Evolutionary conservation across 2,113 vertebrate species (phyloP), one percentile per base, ranked within the genome.

Genomic region (Gnathonemus longibarbis): DNA sequence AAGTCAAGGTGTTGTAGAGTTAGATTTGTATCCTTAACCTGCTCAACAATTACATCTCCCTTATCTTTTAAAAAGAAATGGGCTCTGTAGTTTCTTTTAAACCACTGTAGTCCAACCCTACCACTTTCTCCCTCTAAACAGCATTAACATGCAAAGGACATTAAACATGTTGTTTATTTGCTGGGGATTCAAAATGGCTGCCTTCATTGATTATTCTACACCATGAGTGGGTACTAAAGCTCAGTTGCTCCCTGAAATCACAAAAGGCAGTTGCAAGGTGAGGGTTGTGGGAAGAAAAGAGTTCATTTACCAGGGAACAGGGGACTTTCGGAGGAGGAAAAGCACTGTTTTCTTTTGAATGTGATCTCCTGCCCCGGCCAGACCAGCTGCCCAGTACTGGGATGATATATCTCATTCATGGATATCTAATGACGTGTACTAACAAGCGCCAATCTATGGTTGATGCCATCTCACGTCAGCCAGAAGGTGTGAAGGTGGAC

Each of bases 11-110:
- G 77, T 58, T 84, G 83, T 8, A 50, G 27, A 66, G 27, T n/a
- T 66, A 90, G 84, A 90, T 87, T 66, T 27, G 17, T 27, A 70
- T 84, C 9, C 27, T 10, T 70, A 58, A 90, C 89, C 58, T 77
- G n/a, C 45, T 46, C 11, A 53, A 35, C 84, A 90, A 46, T 87
- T 74, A 74, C 45, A 85, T 52, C 42, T 70, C 6, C 27, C 27
- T 74, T 90, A 90, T 87, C 89, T 90, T 4, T 70, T 70, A 52
- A 15, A 70, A 87, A 87, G 42, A 62, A 87, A 50, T 49, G 58
- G 83, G 46, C n/a, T 87, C 46, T 46, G 84, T 85, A 46, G 19
- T 74, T 62, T 49, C 56, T 90, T 46, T 48, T 87, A 90, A 58
- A 90, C 74, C 89, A 87, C 89, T 50, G 58, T 52, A 89, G 56